These are phyloP conservation scores for Ips nitidus DNA, from an alignment of 1,140 invertebrate species.

Conservation along the genomic window DNA sequence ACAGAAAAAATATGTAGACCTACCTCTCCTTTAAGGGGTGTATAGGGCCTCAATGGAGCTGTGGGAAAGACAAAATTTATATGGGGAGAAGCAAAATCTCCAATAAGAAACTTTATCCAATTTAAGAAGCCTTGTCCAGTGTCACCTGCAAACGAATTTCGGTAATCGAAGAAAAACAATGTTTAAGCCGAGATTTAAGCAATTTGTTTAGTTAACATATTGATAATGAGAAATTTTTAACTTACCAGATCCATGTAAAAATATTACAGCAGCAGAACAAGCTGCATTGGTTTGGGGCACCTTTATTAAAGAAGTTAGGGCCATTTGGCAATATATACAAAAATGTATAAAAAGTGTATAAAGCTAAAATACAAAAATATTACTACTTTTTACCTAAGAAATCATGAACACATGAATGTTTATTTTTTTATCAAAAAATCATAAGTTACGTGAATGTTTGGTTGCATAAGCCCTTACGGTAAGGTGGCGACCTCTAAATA, in stretches of 20 bases:
- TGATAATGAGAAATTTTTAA: not conserved
- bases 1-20: not conserved
- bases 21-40: constrained; percentile 61
- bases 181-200: too few species aligned
- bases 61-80: constrained; percentile 72
- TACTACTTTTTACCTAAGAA: too few species aligned
- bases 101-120: constrained; percentile 64
- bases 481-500: too few species aligned
- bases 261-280: constrained; percentile 60
- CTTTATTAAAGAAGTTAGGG: constrained; percentile 28
- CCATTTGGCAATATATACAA: constrained; percentile 8
- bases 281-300: constrained; percentile 45
- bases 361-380: too few species aligned
- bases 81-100: constrained; percentile 61
- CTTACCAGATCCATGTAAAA: constrained; percentile 65
- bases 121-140: constrained; percentile 62
- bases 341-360: too few species aligned
- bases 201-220: not conserved
- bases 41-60: constrained; percentile 68
- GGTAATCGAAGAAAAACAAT: too few species aligned
- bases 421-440: too few species aligned
- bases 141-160: constrained; percentile 56
- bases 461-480: too few species aligned
- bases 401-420: too few species aligned
- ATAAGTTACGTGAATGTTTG: too few species aligned